Evolutionary conservation across 2,113 vertebrate species (phyloP).

Genomic region (Rhinichthys klamathensis): DNA sequence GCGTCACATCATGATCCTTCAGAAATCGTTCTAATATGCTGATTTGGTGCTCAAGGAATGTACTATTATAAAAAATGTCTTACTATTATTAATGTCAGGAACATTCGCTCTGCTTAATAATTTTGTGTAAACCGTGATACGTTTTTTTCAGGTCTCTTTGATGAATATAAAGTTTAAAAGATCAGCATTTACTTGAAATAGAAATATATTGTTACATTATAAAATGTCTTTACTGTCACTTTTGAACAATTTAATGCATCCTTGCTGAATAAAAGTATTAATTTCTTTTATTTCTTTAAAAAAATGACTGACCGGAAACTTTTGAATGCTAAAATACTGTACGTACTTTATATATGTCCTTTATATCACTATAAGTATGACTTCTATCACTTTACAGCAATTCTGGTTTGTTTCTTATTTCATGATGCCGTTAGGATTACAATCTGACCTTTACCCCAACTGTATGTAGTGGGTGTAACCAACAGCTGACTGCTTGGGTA

Average conservation of each 20-base stretch:
- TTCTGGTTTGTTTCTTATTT: neutral
- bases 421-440: constrained; percentile 60
- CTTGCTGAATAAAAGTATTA: neutral
- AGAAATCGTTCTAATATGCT: neutral
- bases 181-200: neutral
- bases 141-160: neutral
- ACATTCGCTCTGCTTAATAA: neutral
- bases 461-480: constrained; percentile 61
- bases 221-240: neutral
- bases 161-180: neutral
- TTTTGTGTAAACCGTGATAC: neutral
- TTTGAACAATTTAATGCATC: neutral
- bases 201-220: neutral
- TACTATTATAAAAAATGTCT: neutral
- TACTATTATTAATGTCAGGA: neutral
- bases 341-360: too few species aligned
- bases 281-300: neutral
- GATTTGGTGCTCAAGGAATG: neutral
- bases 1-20: neutral
- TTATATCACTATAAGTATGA: constrained; percentile 4
- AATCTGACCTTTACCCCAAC: constrained; percentile 62
- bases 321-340: neutral
- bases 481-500: constrained; percentile 69
- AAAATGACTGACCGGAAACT: neutral
- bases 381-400: constrained; percentile 13